phyloP scores from a whole-genome alignment of 2,888 invertebrate genomes.

The Falcaria lacertinaria region DNA sequence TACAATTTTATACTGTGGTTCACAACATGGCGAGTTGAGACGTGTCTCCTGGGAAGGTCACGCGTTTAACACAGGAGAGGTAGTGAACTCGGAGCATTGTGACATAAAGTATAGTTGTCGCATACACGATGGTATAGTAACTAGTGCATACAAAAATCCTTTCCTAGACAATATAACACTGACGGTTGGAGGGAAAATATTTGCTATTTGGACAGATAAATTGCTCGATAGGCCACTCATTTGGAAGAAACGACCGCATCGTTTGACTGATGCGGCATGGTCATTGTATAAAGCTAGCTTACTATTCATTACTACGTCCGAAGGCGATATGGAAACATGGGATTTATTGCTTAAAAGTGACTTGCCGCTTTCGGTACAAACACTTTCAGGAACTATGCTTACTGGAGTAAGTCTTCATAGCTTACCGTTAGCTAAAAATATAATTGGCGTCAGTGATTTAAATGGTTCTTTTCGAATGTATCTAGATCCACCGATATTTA shows the following conservation, averaged over 20 bases:
- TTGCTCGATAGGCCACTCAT: conserved; percentile 80
- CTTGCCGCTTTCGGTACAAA: conserved; percentile 83
- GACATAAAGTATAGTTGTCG: conserved; percentile 63
- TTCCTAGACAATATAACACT: conserved; percentile 81
- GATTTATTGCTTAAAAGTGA: conserved; percentile 86
- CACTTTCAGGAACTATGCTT: conserved; percentile 83
- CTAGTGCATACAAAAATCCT: conserved; percentile 80
- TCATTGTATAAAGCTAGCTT: conserved; percentile 86
- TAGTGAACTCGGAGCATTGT: conserved; percentile 80
- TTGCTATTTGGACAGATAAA: conserved; percentile 87
- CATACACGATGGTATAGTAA: conserved; percentile 86
- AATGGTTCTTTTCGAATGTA: conserved; percentile 85
- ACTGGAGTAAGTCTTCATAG: conserved; percentile 82
- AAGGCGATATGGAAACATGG: conserved; percentile 91
- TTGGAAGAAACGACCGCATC: conserved; percentile 81
- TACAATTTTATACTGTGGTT: conserved; percentile 52
- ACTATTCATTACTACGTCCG: conserved; percentile 84
- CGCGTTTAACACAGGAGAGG: conserved; percentile 81
- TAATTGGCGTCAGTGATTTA: conserved; percentile 84
- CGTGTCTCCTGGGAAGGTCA: conserved; percentile 83
- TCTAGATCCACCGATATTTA: conserved; percentile 76
- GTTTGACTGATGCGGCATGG: conserved; percentile 85
- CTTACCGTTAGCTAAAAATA: conserved; percentile 75
- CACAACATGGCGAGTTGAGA: conserved; percentile 66
- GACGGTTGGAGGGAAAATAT: conserved; percentile 86